These are phyloP conservation scores for Drosophila micromelanica DNA, from an alignment of 1,140 invertebrate genomes.

Conservation along the genomic window DNA sequence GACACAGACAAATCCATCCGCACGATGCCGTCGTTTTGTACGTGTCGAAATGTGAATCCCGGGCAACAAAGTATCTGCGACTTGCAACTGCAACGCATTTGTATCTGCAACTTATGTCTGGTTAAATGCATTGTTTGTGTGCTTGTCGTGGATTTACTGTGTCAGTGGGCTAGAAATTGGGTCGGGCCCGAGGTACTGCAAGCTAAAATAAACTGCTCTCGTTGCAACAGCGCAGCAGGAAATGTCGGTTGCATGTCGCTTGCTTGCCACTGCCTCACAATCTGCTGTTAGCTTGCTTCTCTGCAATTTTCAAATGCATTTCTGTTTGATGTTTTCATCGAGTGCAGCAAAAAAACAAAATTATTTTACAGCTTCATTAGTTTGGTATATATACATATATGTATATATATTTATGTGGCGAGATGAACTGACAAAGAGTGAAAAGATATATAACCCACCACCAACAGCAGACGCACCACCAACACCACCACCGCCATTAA, in stretches of 20 bases:
- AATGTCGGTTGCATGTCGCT: conserved; percentile 45
- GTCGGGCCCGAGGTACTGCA: conserved; percentile 44
- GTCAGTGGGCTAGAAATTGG: conserved; percentile 54
- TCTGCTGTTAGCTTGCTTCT: neutral
- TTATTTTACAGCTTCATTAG: conserved; percentile 42
- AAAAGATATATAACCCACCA: conserved; percentile 8
- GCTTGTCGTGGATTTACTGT: conserved; percentile 23
- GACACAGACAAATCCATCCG: conserved; percentile 21
- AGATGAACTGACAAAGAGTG: conserved; percentile 5
- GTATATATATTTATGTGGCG: neutral
- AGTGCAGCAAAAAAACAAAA: conserved; percentile 24
- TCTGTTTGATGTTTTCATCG: conserved; percentile 56
- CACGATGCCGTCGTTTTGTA: conserved; percentile 31
- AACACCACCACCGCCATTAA: conserved; percentile 31
- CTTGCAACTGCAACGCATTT: conserved; percentile 33
- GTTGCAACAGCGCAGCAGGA: conserved; percentile 40
- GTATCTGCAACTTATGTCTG: conserved; percentile 39
- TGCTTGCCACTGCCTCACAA: too few relatives aligned
- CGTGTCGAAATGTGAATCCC: conserved; percentile 49
- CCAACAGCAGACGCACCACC: too few relatives aligned
- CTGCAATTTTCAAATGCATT: conserved; percentile 20
- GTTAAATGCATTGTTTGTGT: conserved; percentile 20
- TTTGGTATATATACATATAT: conserved; percentile 16
- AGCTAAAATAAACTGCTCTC: conserved; percentile 59
- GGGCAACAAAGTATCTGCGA: conserved; percentile 43